Percentiles rank a stretch among this genome's conserved stretches.
Evolutionary conservation across 2,797 vertebrate species (phyloP).

Genomic region (Hafferia zeledoni): DNA sequence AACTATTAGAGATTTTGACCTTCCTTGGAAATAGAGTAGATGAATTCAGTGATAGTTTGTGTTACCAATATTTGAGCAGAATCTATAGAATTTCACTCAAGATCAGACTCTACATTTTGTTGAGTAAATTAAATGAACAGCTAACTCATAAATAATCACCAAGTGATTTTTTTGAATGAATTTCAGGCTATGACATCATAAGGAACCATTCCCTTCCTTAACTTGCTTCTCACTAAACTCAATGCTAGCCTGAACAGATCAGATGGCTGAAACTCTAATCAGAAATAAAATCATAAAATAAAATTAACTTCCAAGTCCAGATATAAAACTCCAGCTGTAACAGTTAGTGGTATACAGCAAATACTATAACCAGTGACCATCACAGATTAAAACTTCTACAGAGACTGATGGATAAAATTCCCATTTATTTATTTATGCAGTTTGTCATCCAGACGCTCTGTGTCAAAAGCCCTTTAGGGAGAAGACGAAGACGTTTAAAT

Average conservation of each 20-base stretch:
- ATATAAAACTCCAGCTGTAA: not conserved
- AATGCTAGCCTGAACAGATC: not conserved
- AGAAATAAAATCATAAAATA: not conserved
- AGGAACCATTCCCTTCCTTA: not conserved
- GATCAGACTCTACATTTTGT: not conserved
- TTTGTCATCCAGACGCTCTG: not conserved
- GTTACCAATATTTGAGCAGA: not conserved
- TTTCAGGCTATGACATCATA: not conserved
- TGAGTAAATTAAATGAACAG: not conserved
- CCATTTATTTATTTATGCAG: not conserved
- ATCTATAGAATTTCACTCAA: not conserved
- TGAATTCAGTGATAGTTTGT: not conserved
- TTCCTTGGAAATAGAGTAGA: not conserved
- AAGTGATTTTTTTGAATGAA: not conserved
- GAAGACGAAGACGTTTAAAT: not conserved
- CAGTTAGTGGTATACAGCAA: not conserved
- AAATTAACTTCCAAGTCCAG: not conserved
- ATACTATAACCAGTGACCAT: not conserved
- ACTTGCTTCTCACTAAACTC: not conserved
- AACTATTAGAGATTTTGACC: not conserved
- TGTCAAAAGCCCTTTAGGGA: not conserved
- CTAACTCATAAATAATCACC: not conserved
- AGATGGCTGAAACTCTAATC: not conserved
- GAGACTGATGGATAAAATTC: not conserved
- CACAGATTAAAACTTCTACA: not conserved